phyloP scores from a whole-genome alignment of 2,113 vertebrate species.

The Ailurus styani region DNA sequence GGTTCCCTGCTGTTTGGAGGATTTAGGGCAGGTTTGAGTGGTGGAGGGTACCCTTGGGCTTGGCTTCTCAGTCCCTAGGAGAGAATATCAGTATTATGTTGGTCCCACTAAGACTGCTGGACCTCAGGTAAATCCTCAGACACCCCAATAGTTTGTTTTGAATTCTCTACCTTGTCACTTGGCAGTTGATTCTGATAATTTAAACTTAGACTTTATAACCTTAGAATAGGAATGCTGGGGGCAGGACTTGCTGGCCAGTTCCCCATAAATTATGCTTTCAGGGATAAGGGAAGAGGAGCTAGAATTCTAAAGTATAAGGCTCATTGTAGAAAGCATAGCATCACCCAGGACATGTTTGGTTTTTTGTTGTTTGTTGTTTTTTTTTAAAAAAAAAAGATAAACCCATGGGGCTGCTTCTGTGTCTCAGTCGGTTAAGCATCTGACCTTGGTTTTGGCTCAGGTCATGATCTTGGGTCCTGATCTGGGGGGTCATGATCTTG shows the following conservation, averaged over 20 bases:
- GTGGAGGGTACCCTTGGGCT: not conserved
- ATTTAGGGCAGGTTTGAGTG: not conserved
- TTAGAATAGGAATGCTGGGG: not conserved
- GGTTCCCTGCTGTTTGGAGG: not conserved
- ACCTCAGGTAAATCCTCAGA: not conserved
- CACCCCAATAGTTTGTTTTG: not conserved
- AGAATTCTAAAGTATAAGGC: not conserved
- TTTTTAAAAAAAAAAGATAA: not conserved
- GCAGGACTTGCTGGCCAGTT: not conserved
- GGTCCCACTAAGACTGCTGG: not conserved
- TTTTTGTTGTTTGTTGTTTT: fast-evolving
- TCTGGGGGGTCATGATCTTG: not conserved
- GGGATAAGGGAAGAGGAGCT: not conserved
- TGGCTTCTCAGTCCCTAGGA: not conserved
- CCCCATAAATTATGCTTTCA: not conserved
- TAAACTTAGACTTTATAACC: not conserved
- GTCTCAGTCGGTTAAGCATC: not conserved
- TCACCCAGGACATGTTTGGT: fast-evolving
- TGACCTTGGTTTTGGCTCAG: not conserved
- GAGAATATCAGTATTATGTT: not conserved
- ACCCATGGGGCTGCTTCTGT: not conserved
- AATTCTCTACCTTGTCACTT: not conserved
- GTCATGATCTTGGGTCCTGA: not conserved
- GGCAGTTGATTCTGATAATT: not conserved
- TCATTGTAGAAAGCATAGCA: not conserved